A percentile compares a stretch with the other conserved stretches of the same genome.
phyloP scores from a whole-genome alignment of 2,113 vertebrate genomes.

The Ascaphus truei region DNA sequence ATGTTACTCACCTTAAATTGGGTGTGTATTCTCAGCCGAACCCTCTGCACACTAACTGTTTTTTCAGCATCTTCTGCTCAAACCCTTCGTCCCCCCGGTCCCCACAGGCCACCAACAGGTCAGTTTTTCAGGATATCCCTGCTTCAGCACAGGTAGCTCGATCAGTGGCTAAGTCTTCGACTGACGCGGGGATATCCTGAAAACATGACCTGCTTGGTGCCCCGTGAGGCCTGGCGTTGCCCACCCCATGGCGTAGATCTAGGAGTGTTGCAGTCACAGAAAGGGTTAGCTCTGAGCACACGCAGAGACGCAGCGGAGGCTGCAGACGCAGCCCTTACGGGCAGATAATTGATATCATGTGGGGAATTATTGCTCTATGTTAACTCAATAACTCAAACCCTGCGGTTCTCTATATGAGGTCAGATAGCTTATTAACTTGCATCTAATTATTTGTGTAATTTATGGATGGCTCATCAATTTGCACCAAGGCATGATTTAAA shows the following conservation, averaged over 20 bases:
- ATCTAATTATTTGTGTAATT: conserved; percentile 54
- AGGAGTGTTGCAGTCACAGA: neutral
- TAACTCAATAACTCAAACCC: conserved; percentile 53
- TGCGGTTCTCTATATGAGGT: conserved; percentile 52
- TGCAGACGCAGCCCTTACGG: conserved; percentile 36
- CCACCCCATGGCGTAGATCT: neutral
- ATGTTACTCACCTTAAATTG: neutral
- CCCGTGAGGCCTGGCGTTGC: neutral
- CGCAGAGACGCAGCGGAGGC: too few species aligned
- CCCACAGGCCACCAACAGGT: too few species aligned
- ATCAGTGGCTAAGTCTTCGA: too few species aligned
- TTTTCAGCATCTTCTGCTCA: too few species aligned
- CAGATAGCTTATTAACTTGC: conserved; percentile 55
- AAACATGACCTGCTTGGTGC: neutral
- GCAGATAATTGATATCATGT: conserved; percentile 48
- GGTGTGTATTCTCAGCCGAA: neutral
- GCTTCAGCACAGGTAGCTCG: too few species aligned
- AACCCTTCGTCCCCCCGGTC: too few species aligned
- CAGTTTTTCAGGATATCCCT: too few species aligned
- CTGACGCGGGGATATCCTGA: too few species aligned
- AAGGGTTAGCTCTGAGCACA: conserved; percentile 7
- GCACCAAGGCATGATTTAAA: conserved; percentile 14
- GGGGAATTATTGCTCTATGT: conserved; percentile 55
- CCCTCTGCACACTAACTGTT: neutral
- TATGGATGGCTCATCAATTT: conserved; percentile 31